These are phyloP conservation scores for Atopsyche davidsoni DNA, from an alignment of 1,140 invertebrate genomes.

Conservation along the genomic window DNA sequence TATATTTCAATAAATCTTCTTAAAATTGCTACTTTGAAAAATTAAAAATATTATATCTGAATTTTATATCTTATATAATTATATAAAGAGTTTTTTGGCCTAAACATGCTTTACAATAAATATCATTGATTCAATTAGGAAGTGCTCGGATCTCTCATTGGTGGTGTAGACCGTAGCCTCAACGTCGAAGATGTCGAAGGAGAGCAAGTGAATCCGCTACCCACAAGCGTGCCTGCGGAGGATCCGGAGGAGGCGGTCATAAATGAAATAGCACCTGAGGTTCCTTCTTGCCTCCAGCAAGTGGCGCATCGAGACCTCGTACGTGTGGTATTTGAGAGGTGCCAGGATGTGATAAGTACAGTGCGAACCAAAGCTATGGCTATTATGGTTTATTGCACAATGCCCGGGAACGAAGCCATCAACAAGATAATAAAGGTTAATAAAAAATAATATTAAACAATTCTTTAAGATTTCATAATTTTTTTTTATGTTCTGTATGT, in stretches of 20 bases:
- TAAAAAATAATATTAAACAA: too few species aligned
- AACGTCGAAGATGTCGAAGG: slow-evolving; percentile 33
- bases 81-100: too few species aligned
- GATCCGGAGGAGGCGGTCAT: slow-evolving; percentile 25
- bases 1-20: too few species aligned
- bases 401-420: background rate
- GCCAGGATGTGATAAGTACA: slow-evolving; percentile 37
- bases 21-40: too few species aligned
- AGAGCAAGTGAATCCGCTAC: slow-evolving; percentile 34
- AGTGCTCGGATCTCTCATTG: slow-evolving; percentile 22
- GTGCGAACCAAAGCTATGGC: slow-evolving; percentile 37
- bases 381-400: slow-evolving; percentile 35
- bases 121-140: too few species aligned
- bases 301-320: slow-evolving; percentile 36
- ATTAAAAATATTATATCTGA: too few species aligned
- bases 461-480: too few species aligned
- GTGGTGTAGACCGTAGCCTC: slow-evolving; percentile 31
- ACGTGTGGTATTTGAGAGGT: slow-evolving; percentile 39
- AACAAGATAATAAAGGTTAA: background rate
- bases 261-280: slow-evolving; percentile 30
- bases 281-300: slow-evolving; percentile 31
- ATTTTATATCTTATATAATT: too few species aligned
- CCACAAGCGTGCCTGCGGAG: background rate
- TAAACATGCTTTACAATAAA: too few species aligned
- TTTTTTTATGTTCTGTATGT: too few species aligned